These are phyloP conservation scores for Nomada fucata DNA, from an alignment of 2,888 invertebrate genomes.

Conservation along the genomic window DNA sequence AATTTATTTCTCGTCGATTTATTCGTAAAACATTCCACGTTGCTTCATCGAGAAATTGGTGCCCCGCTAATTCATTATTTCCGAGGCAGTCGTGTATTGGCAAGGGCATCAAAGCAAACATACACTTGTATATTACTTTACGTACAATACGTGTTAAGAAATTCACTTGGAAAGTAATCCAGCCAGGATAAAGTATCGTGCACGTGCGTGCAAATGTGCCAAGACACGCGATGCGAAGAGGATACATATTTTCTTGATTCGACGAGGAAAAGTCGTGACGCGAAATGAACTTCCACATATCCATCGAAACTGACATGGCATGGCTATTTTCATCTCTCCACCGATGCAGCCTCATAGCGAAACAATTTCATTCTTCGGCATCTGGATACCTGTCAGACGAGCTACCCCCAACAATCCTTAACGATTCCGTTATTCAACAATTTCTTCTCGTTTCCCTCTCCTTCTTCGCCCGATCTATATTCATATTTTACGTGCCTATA, in stretches of 20 bases:
- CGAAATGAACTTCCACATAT: slow-evolving; percentile 8
- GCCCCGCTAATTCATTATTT: too few species aligned
- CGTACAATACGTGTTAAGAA: too few species aligned
- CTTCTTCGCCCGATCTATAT: too few species aligned
- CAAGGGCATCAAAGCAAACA: too few species aligned
- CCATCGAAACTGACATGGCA: background rate
- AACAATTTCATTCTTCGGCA: slow-evolving; percentile 6
- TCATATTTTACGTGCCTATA: background rate
- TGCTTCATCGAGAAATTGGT: too few species aligned
- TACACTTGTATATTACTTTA: too few species aligned
- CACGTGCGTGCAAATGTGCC: background rate
- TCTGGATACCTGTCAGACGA: background rate
- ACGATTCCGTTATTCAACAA: background rate
- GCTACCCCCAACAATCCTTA: background rate
- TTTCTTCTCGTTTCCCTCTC: background rate
- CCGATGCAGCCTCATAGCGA: background rate
- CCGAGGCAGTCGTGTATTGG: too few species aligned
- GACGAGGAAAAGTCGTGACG: background rate
- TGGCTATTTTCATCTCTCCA: background rate
- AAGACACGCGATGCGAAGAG: background rate
- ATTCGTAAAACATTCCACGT: too few species aligned
- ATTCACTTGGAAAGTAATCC: background rate
- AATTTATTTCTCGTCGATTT: too few species aligned
- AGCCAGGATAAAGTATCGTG: slow-evolving; percentile 14
- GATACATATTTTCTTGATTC: slow-evolving; percentile 6